phyloP scores from a whole-genome alignment of 1,140 invertebrate genomes.

The Drosophila funebris region DNA sequence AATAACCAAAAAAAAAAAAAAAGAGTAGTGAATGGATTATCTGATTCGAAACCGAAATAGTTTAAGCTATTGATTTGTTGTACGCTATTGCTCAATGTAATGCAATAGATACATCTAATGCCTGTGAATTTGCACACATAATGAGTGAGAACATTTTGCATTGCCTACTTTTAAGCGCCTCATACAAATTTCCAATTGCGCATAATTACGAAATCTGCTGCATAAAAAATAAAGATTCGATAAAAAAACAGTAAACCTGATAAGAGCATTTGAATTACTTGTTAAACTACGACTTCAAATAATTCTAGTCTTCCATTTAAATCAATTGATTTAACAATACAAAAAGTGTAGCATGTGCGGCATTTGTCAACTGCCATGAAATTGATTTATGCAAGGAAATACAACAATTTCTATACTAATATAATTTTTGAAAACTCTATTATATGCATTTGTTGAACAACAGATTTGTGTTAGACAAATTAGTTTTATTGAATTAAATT shows the following conservation, averaged over 20 bases:
- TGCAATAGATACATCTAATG: background rate
- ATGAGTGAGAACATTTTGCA: too few species aligned
- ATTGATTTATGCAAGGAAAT: too few species aligned
- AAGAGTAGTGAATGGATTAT: slow-evolving; percentile 7
- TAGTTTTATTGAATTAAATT: slow-evolving; percentile 6
- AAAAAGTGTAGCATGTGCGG: too few species aligned
- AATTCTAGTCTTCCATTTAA: too few species aligned
- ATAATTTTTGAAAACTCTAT: too few species aligned
- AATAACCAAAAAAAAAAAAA: slow-evolving; percentile 4
- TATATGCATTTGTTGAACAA: background rate
- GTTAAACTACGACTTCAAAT: too few species aligned
- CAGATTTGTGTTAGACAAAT: background rate
- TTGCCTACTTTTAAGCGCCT: background rate
- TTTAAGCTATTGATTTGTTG: slow-evolving; percentile 16
- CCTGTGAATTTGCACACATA: background rate
- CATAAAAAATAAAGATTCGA: too few species aligned
- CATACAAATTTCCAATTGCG: background rate
- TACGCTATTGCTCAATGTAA: background rate
- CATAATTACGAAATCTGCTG: too few species aligned
- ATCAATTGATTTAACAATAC: too few species aligned
- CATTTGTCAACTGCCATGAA: too few species aligned
- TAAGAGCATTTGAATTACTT: too few species aligned
- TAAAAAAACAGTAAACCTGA: too few species aligned
- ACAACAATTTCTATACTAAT: background rate
- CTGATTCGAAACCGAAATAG: slow-evolving; percentile 13